Evolutionary conservation across 1,140 invertebrate species (phyloP).

Genomic region (Caenorhabditis tropicalis): DNA sequence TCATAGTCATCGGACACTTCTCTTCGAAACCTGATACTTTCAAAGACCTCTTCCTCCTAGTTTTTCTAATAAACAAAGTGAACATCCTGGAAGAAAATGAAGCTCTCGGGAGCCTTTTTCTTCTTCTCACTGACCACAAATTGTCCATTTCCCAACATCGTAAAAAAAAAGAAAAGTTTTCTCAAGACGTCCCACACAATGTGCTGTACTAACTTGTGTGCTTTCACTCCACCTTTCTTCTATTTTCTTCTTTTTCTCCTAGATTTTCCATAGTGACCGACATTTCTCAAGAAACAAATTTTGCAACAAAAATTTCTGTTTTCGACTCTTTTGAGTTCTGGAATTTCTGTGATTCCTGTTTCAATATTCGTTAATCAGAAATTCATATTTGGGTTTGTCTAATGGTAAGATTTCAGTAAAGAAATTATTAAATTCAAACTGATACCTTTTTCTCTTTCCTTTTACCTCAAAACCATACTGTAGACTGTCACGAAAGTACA

Average conservation of each 20-base stretch:
- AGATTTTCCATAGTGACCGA: neutral
- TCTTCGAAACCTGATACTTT: conserved; percentile 10
- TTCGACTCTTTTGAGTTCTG: too few relatives aligned
- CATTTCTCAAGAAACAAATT: neutral
- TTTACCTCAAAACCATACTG: too few relatives aligned
- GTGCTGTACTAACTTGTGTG: conserved; percentile 27
- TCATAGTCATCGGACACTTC: conserved; percentile 8
- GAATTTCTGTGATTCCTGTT: too few relatives aligned
- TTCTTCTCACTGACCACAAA: conserved; percentile 33
- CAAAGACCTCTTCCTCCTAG: neutral
- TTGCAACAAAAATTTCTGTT: neutral
- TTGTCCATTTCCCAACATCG: conserved; percentile 36
- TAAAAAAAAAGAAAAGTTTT: conserved; percentile 18
- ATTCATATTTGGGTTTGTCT: too few relatives aligned
- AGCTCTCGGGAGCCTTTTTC: neutral
- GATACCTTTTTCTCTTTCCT: too few relatives aligned
- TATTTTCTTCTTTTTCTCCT: neutral
- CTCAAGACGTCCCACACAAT: neutral
- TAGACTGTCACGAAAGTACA: too few relatives aligned
- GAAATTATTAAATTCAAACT: too few relatives aligned
- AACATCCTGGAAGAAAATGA: conserved; percentile 21
- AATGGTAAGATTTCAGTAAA: too few relatives aligned
- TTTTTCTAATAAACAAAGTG: conserved; percentile 45
- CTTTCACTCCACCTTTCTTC: conserved; percentile 20
- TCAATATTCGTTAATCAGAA: too few relatives aligned